Conservation (phyloP, 2,113 vertebrate species). For the Recurvirostra avosetta region DNA sequence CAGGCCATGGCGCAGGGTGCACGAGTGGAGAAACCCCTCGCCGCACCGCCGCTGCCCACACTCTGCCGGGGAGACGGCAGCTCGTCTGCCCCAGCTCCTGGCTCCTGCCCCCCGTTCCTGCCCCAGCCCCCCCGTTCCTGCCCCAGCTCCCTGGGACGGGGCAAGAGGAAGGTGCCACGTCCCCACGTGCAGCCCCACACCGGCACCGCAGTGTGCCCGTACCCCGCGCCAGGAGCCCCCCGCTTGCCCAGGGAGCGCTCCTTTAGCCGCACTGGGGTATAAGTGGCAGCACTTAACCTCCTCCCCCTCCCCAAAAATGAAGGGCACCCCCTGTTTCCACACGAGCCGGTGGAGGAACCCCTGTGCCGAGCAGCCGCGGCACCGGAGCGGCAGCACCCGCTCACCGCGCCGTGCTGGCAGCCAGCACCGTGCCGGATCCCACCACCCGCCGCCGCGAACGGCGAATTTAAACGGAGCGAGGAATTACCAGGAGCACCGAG, state of each 20-base stretch:
- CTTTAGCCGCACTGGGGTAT: neutral
- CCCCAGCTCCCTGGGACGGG: neutral
- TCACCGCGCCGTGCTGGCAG: neutral
- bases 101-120: neutral
- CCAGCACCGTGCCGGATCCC: neutral
- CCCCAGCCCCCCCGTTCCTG: neutral
- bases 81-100: neutral
- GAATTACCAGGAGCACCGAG: neutral
- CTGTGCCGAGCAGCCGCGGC: no score
- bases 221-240: neutral
- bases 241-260: neutral
- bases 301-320: neutral
- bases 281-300: neutral
- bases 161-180: neutral
- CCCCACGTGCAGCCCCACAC: neutral
- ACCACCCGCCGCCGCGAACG: neutral
- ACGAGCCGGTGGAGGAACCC: neutral
- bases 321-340: neutral
- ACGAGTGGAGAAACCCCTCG: neutral
- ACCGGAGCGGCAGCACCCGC: neutral
- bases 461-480: neutral
- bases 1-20: no score
- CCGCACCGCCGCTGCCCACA: neutral
- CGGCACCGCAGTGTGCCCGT: neutral
- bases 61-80: neutral